Base-by-base conservation (phyloP, 2,888 invertebrate species). In the Augiades crinisus region DNA sequence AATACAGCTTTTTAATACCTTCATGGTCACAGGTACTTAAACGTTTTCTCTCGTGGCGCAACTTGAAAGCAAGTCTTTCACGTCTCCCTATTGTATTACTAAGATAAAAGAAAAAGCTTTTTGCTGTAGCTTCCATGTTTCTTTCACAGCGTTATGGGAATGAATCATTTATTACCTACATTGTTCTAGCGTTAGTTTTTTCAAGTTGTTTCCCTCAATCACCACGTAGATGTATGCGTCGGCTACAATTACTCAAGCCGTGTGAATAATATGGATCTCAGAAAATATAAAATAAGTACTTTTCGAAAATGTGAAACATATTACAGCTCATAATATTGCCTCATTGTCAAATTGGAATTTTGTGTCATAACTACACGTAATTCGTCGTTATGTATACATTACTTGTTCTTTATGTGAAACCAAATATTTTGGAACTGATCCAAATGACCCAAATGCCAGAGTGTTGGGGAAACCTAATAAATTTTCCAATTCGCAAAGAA, bases 401-500 rank as follows among this genome's bases (percentile, higher is more conserved):
- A 65, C 24, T 22, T 31, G 10, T 40, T 41, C 41, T 69, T 72
- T 67, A 61, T 74, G 74, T 78, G 69, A 75, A 68, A 67, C 62
- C 31, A 56, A 72, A 70, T 68, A 61, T 75, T 76, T 84, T 88
- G 88, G 88, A 88, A 56, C 59, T 61, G 64, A 63, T 87, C 87
- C 88, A 88, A 81, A 67, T 78, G 87, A 82, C 88, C 88, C 66
- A 75, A 74, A 84, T 88, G 70, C 72, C 67, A 61, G 63, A 64
- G 70, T 68, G 67, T 70, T 59, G 64, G 60, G 57, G 61, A 69
- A 75, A 70, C 65, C 62, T 60, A 67, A 73, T 64, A 71, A 75
- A 69, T 69, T 72, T 68, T 68, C 70, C 70, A 68, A 72, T 75
- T 76, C 64, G 74, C 76, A 60, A 74, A 73, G 63, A 61, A 58